These are phyloP conservation scores for Plodia interpunctella DNA, from an alignment of 1,140 invertebrate genomes.

Conservation along the genomic window DNA sequence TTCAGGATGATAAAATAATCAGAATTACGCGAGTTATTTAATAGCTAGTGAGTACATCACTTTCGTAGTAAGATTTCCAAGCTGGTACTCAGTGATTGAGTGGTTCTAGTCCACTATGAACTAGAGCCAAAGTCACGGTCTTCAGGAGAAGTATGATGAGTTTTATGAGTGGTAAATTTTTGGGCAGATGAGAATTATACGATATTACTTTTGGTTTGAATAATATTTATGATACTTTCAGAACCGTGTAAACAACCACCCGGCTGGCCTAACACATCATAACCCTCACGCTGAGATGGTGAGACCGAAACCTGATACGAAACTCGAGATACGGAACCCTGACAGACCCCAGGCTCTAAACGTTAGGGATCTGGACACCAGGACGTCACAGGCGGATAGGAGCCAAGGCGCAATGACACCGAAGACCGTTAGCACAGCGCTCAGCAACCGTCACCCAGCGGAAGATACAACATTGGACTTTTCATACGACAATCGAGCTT, in stretches of 20 bases:
- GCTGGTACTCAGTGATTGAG: too few relatives aligned
- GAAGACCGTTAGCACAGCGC: conserved; percentile 76
- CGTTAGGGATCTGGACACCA: conserved; percentile 50
- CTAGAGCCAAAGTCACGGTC: too few relatives aligned
- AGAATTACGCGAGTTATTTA: too few relatives aligned
- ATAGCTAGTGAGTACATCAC: too few relatives aligned
- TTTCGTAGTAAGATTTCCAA: too few relatives aligned
- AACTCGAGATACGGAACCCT: conserved; percentile 60
- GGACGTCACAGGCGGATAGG: conserved; percentile 58
- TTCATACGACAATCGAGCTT: conserved; percentile 83
- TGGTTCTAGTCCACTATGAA: too few relatives aligned
- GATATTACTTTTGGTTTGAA: too few relatives aligned
- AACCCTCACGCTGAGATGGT: conserved; percentile 64
- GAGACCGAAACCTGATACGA: conserved; percentile 61
- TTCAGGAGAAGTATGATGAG: too few relatives aligned
- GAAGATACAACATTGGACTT: conserved; percentile 83
- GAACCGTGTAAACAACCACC: conserved; percentile 63
- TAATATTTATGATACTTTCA: conserved; percentile 33
- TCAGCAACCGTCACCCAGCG: conserved; percentile 78
- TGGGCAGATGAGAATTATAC: too few relatives aligned
- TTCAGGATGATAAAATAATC: too few relatives aligned
- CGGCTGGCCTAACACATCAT: conserved; percentile 56
- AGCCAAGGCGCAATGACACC: conserved; percentile 73
- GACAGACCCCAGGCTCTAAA: conserved; percentile 54
- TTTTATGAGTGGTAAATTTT: too few relatives aligned